Evolutionary conservation across 1,140 invertebrate species (phyloP).

Genomic region (Rhopalosiphum maidis): DNA sequence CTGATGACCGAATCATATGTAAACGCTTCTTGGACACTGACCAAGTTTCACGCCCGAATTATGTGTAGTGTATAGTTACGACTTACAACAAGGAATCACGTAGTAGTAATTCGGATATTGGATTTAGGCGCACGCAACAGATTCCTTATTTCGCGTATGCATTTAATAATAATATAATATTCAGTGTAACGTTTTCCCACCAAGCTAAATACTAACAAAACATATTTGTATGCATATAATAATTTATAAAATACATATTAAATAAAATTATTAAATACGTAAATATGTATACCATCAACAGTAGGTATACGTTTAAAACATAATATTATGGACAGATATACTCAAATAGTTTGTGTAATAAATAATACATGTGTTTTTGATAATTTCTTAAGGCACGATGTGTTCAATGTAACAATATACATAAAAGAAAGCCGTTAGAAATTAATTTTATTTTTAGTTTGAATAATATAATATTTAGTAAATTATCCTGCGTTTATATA

Average conservation of each 20-base stretch:
- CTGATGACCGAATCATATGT: slow-evolving; percentile 1
- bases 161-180: neutral
- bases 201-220: neutral
- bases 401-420: no score
- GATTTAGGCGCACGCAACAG: neutral
- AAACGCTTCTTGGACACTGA: slow-evolving; percentile 2
- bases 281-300: neutral
- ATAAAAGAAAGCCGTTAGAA: no score
- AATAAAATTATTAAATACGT: neutral
- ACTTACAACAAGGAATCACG: slow-evolving; percentile 2
- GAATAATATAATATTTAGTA: no score
- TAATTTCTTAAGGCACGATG: neutral
- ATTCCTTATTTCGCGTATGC: neutral
- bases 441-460: no score
- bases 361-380: neutral
- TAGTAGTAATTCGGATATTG: neutral
- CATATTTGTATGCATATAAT: neutral
- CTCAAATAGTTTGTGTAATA: neutral
- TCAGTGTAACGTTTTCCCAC: neutral
- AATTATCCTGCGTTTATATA: no score
- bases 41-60: slow-evolving; percentile 35
- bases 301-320: neutral
- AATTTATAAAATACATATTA: neutral
- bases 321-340: neutral
- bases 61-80: neutral